Evolutionary conservation across 2,113 vertebrate species (phyloP).

Genomic region (Silurus meridionalis): DNA sequence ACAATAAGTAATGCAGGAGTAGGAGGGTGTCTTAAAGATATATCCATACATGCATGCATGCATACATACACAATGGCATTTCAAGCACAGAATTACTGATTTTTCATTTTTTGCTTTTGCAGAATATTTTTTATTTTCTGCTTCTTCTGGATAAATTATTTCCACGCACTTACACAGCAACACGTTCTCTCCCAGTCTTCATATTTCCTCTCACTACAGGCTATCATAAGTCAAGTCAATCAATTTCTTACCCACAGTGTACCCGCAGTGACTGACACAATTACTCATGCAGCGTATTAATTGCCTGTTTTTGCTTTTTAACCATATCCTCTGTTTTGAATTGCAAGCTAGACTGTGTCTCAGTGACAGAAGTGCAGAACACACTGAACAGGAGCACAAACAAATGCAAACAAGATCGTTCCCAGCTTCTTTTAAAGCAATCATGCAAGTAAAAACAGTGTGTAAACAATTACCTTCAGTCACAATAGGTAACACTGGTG

Average conservation of each 20-base stretch:
- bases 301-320: conserved; percentile 37
- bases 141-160: conserved; percentile 47
- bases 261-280: conserved; percentile 35
- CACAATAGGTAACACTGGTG: conserved; percentile 39
- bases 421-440: conserved; percentile 36
- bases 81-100: conserved; percentile 18
- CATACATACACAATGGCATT: conserved; percentile 43
- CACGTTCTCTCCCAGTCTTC: background rate
- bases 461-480: conserved; percentile 53
- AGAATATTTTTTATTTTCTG: conserved; percentile 19
- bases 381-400: conserved; percentile 6
- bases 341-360: conserved; percentile 26
- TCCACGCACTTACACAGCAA: conserved; percentile 33
- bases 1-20: background rate
- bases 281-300: conserved; percentile 29
- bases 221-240: conserved; percentile 33
- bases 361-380: conserved; percentile 5
- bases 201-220: conserved; percentile 3
- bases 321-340: conserved; percentile 33
- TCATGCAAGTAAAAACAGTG: conserved; percentile 35
- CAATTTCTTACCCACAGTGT: conserved; percentile 28
- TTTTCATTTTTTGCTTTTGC: conserved; percentile 29
- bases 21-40: conserved; percentile 4
- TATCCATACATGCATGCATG: background rate
- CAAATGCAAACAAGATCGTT: conserved; percentile 41